A percentile compares a stretch with the other conserved stretches of the same genome.
Conservation (phyloP, 2,888 invertebrate genomes). For the Phrixothrix hirtus region DNA sequence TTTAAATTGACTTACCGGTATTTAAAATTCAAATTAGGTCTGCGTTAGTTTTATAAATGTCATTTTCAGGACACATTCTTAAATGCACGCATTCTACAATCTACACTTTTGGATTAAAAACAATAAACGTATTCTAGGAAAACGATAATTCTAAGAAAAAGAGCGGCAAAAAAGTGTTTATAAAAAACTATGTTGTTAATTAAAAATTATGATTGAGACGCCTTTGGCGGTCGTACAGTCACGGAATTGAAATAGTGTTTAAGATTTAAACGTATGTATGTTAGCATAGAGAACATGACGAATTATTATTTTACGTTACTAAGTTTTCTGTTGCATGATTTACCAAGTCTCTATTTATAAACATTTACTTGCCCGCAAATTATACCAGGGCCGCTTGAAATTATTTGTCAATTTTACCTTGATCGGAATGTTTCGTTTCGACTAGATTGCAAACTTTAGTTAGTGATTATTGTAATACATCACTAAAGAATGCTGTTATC, state of each 20-base stretch:
- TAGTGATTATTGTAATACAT: too few relatives aligned
- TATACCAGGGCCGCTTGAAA: too few relatives aligned
- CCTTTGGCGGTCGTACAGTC: slow-evolving; percentile 34
- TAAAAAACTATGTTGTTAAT: slow-evolving; percentile 36
- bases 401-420: too few relatives aligned
- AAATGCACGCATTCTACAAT: background rate
- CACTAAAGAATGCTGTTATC: too few relatives aligned
- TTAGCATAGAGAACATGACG: slow-evolving; percentile 25
- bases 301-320: slow-evolving; percentile 24
- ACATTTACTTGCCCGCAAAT: too few relatives aligned
- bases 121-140: slow-evolving; percentile 28
- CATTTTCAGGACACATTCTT: background rate
- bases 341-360: too few relatives aligned
- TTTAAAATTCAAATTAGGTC: too few relatives aligned
- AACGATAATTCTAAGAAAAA: slow-evolving; percentile 26
- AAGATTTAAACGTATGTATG: slow-evolving; percentile 14
- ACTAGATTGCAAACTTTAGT: too few relatives aligned
- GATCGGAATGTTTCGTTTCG: too few relatives aligned
- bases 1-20: too few relatives aligned
- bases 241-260: slow-evolving; percentile 30
- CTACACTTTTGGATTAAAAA: slow-evolving; percentile 22
- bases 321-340: slow-evolving; percentile 23
- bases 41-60: too few relatives aligned
- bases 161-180: slow-evolving; percentile 36
- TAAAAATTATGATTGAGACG: slow-evolving; percentile 41